These are phyloP conservation scores for Petrolisthes cinctipes DNA, from an alignment of 2,888 invertebrate genomes.

Conservation along the genomic window DNA sequence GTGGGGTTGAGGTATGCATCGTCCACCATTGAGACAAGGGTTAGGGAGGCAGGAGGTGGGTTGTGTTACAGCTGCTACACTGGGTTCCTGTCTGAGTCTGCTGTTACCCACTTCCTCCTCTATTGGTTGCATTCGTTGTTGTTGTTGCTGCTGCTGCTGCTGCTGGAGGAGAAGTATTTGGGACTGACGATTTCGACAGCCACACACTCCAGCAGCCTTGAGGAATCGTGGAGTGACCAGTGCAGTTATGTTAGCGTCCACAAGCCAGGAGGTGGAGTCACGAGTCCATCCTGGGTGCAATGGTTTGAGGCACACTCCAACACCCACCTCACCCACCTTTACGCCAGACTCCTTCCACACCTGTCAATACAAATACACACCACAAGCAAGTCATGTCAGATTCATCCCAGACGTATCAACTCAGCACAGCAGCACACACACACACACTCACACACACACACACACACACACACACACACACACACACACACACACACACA, in stretches of 20 bases:
- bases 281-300: slow-evolving; percentile 16
- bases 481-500: no score
- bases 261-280: slow-evolving; percentile 41
- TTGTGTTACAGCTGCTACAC: slow-evolving; percentile 44
- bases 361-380: slow-evolving; percentile 13
- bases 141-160: neutral
- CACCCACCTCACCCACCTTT: slow-evolving; percentile 45
- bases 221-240: slow-evolving; percentile 53
- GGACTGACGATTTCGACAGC: slow-evolving; percentile 38
- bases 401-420: neutral
- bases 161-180: slow-evolving; percentile 34
- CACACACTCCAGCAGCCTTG: slow-evolving; percentile 39
- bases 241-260: slow-evolving; percentile 58
- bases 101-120: neutral
- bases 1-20: slow-evolving; percentile 77
- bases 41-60: slow-evolving; percentile 81
- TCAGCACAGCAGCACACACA: no score
- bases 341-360: slow-evolving; percentile 37
- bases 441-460: no score
- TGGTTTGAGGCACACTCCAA: slow-evolving; percentile 51
- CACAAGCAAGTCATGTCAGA: neutral
- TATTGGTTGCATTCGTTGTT: neutral
- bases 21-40: slow-evolving; percentile 94
- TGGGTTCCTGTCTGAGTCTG: slow-evolving; percentile 23
- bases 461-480: no score